Conservation (phyloP, 23 tunicate genomes). For the Ascidia mentula region DNA sequence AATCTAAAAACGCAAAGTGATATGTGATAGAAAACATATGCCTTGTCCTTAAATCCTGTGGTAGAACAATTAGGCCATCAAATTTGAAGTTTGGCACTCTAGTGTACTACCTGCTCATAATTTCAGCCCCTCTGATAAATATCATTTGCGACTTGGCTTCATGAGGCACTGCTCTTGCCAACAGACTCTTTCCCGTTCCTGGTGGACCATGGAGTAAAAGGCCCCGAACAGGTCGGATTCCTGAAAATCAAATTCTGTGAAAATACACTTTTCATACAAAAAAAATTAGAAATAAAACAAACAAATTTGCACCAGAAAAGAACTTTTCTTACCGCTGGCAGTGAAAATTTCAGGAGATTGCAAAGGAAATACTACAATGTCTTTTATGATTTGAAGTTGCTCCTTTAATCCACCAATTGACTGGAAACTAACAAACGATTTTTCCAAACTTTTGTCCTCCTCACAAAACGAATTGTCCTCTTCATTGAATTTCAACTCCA, state of each 20-base stretch:
- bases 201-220: slow-evolving; percentile 73
- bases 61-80: neutral
- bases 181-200: slow-evolving; percentile 87
- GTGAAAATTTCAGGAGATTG: slow-evolving; percentile 33
- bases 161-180: slow-evolving; percentile 57
- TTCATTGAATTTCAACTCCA: neutral
- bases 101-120: slow-evolving; percentile 46
- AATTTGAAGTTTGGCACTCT: neutral
- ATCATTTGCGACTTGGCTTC: slow-evolving; percentile 32
- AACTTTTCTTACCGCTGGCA: slow-evolving; percentile 27
- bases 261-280: neutral
- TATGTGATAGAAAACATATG: neutral
- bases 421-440: slow-evolving; percentile 14
- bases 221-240: slow-evolving; percentile 58
- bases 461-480: neutral
- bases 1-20: neutral
- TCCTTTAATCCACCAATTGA: slow-evolving; percentile 60
- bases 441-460: neutral
- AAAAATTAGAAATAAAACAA: neutral
- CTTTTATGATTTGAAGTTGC: slow-evolving; percentile 36
- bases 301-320: neutral
- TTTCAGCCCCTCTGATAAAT: slow-evolving; percentile 37
- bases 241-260: slow-evolving; percentile 6
- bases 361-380: slow-evolving; percentile 39
- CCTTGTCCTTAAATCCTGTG: neutral